Conservation (phyloP, 1,140 invertebrate genomes). For the Cherax quadricarinatus region DNA sequence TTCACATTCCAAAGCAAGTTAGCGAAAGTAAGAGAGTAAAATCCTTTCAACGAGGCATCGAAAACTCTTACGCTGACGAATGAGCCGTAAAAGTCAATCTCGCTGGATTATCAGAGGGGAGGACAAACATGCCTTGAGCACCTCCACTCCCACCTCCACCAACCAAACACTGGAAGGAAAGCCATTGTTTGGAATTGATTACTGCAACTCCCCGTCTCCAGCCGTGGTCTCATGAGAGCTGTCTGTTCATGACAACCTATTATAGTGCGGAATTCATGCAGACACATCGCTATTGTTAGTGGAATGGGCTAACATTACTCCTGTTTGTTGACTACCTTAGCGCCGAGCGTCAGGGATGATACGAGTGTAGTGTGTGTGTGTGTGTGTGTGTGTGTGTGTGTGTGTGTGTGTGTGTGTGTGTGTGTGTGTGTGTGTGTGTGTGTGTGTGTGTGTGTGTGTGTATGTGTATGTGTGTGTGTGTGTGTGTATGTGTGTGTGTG, state of each 20-base stretch:
- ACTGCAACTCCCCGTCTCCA: background rate
- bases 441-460: too few species aligned
- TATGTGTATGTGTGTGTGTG: background rate
- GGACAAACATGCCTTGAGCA: background rate
- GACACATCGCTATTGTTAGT: slow-evolving; percentile 16
- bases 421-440: too few species aligned
- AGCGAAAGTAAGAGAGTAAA: too few species aligned
- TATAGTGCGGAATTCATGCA: slow-evolving; percentile 17
- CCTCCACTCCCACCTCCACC: background rate
- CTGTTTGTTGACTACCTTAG: slow-evolving; percentile 15
- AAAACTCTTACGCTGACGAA: too few species aligned
- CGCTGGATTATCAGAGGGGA: background rate
- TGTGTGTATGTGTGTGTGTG: too few species aligned
- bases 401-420: too few species aligned
- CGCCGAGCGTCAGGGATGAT: background rate
- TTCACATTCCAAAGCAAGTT: too few species aligned
- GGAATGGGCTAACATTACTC: slow-evolving; percentile 7
- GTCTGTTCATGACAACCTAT: slow-evolving; percentile 16
- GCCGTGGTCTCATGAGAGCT: background rate
- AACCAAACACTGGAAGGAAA: slow-evolving; percentile 1
- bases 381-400: background rate
- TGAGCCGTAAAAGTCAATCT: too few species aligned
- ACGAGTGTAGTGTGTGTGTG: background rate
- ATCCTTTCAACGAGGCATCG: too few species aligned
- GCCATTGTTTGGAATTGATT: slow-evolving; percentile 18